Evolutionary conservation across 2,113 vertebrate genomes (phyloP), one percentile per base, ranked within the genome.

Genomic region (Solea solea): DNA sequence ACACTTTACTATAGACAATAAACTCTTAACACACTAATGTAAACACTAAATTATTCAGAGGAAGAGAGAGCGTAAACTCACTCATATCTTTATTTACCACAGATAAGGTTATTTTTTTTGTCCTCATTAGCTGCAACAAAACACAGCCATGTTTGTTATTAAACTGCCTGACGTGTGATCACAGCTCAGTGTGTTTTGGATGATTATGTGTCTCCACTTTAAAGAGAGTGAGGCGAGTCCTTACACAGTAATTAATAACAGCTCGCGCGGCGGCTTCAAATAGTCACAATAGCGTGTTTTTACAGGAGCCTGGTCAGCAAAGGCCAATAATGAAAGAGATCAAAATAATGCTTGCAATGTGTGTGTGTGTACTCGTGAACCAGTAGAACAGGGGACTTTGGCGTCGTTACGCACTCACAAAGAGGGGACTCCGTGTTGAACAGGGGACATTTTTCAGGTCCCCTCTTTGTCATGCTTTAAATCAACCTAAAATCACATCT

Each of bases 201-300:
- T 49, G 62, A 72, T 82, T 63, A 76, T 28, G 54, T 5, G 3
- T 51, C 16, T 53, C 69, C 42, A 60, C 66, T 78, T 75, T 65
- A 63, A 52, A 66, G 79, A 67, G 56, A 64, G 25, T 14, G 42
- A 80, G 46, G 46, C 14, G 1, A 73, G 58, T 46, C 61, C 56
- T 68, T 21, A 55, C 16, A 27, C 69, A 57, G 45, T 85, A 70
- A 88, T 84, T 76, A 83, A 74, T 58, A 69, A 16, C 70, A 68
- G 51, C 66, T 53, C 59, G 69, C 41, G 57, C n/a, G 56, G 28
- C 59, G 51, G 57, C 69, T 75, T 82, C 66, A 70, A 82, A 84
- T 64, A 82, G 57, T 81, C 41, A 50, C 39, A 44, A 41, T 50
- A 68, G 74, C 83, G 46, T 79, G 61, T 86, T 86, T 21, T 80